phyloP scores from a whole-genome alignment of 2,888 invertebrate species.

The Nephrotoma guestfalica region DNA sequence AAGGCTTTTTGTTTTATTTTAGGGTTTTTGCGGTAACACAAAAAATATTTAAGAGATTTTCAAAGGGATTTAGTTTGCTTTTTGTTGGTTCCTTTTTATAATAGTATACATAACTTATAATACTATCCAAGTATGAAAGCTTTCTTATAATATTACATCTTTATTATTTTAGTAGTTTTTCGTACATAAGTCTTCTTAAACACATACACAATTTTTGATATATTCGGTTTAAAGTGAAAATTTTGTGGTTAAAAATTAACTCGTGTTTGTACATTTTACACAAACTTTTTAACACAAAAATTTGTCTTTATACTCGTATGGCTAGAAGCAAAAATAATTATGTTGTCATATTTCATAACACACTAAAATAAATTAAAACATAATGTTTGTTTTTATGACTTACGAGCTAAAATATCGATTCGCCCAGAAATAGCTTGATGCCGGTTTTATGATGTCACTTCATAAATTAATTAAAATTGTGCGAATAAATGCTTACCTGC shows the following conservation, averaged over 20 bases:
- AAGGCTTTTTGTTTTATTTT: not conserved
- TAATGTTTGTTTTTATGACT: not conserved
- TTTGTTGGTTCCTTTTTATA: not conserved
- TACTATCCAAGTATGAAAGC: not conserved
- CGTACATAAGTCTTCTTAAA: not conserved
- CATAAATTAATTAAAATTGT: not conserved
- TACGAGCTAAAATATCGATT: not conserved
- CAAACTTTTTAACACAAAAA: not conserved
- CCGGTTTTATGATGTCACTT: not conserved
- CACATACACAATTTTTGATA: not conserved
- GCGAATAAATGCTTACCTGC: not conserved
- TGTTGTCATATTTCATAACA: not conserved
- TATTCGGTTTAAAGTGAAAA: not conserved
- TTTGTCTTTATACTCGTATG: not conserved
- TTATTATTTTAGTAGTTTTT: not conserved
- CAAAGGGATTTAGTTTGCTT: not conserved
- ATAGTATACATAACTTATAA: not conserved
- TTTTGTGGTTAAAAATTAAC: not conserved
- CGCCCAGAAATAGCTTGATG: not conserved
- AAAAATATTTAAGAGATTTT: not conserved
- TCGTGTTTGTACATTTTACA: not conserved
- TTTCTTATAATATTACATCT: not conserved
- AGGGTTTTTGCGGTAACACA: not conserved
- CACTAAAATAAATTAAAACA: not conserved
- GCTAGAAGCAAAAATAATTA: too few relatives aligned